Conservation (phyloP, 2,888 invertebrate species). For the Ophioninae sp. region DNA sequence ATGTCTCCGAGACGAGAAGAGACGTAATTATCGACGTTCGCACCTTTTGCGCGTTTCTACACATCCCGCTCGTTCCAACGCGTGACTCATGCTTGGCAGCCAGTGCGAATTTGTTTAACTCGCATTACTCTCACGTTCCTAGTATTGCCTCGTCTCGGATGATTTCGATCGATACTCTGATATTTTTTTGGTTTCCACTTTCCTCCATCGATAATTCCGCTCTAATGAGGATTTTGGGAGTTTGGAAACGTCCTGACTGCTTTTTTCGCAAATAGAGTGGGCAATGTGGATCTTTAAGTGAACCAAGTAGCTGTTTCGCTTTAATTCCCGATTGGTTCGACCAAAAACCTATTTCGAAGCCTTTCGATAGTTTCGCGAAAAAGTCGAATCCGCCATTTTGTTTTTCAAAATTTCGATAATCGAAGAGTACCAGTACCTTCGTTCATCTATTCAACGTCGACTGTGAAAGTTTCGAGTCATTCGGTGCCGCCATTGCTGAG, state of each 20-base stretch:
- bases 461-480: too few species aligned
- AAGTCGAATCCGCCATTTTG: neutral
- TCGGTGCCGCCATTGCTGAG: too few species aligned
- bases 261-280: neutral
- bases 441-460: too few species aligned
- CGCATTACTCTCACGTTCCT: neutral
- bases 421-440: neutral
- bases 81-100: constrained; percentile 34
- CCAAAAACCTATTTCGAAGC: neutral
- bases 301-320: neutral
- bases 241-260: neutral
- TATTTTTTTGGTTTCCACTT: neutral
- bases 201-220: neutral
- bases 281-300: neutral
- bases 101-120: neutral
- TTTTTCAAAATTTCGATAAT: neutral
- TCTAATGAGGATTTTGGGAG: neutral
- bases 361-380: neutral
- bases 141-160: constrained; percentile 2
- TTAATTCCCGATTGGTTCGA: neutral
- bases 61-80: constrained; percentile 14
- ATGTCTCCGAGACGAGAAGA: constrained; percentile 14
- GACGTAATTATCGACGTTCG: constrained; percentile 18
- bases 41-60: constrained; percentile 37
- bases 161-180: neutral